phyloP scores from a whole-genome alignment of 2,113 vertebrate species.

The Chionomys nivalis region DNA sequence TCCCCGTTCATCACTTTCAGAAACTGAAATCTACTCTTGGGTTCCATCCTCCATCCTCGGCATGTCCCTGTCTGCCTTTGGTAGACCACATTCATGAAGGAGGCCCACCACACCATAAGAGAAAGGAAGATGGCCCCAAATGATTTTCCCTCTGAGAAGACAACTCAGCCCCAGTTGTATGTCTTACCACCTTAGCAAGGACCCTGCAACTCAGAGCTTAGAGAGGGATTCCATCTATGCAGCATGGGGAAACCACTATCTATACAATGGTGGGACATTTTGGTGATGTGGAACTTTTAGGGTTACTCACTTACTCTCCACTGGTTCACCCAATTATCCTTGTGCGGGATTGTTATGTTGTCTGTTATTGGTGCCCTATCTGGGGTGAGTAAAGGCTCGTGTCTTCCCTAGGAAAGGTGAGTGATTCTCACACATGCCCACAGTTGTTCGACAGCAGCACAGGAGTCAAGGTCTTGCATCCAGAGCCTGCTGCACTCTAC shows the following conservation, averaged over 20 bases:
- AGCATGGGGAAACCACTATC: background rate
- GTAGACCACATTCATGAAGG: background rate
- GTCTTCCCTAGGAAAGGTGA: background rate
- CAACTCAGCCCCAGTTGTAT: background rate
- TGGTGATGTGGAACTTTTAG: background rate
- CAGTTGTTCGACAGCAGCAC: rapidly evolving
- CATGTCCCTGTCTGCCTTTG: background rate
- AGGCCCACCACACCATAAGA: background rate
- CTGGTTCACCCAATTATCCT: background rate
- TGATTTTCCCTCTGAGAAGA: background rate
- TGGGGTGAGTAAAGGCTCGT: background rate
- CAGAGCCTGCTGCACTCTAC: rapidly evolving
- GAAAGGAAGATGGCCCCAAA: background rate
- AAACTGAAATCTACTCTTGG: background rate
- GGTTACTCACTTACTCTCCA: background rate
- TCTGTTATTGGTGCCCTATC: background rate
- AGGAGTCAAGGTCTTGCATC: rapidly evolving
- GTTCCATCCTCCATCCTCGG: background rate
- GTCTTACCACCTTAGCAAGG: background rate
- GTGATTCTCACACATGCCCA: background rate
- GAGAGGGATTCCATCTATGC: background rate
- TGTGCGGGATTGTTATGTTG: background rate
- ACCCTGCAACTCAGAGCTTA: background rate
- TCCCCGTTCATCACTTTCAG: background rate
- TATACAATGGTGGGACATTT: background rate